phyloP scores from a whole-genome alignment of 2,888 invertebrate genomes.

The Epinotia demarniana region DNA sequence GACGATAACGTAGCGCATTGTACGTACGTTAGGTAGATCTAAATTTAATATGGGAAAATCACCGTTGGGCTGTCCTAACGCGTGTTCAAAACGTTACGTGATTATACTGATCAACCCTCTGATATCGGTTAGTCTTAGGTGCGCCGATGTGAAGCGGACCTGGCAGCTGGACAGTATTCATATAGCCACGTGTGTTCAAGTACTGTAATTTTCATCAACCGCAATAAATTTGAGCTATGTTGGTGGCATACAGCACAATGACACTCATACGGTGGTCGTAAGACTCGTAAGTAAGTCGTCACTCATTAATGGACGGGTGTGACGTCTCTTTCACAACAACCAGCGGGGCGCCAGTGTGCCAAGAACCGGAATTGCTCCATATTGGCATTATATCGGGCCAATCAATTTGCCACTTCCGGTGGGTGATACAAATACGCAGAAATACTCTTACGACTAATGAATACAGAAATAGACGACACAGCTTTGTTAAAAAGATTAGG shows the following conservation, averaged over 20 bases:
- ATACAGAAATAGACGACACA: background rate
- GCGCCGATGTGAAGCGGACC: no score
- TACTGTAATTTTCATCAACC: conserved; percentile 27
- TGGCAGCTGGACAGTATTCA: background rate
- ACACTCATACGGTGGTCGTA: conserved; percentile 13
- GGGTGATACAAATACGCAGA: conserved; percentile 44
- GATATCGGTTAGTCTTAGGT: no score
- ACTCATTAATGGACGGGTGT: conserved; percentile 71
- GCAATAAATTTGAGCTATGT: conserved; percentile 54
- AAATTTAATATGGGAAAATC: no score
- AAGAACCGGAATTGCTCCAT: conserved; percentile 69
- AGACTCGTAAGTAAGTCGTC: conserved; percentile 56
- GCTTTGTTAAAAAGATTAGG: background rate
- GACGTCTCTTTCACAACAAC: conserved; percentile 81
- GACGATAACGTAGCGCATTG: no score
- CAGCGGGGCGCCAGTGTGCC: conserved; percentile 70
- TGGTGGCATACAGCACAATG: conserved; percentile 56
- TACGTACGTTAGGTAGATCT: no score
- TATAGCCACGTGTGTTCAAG: conserved; percentile 39
- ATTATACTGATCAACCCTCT: no score
- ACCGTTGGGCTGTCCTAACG: no score
- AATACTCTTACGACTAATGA: conserved; percentile 13
- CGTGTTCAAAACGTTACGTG: no score
- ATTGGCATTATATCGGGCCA: conserved; percentile 62
- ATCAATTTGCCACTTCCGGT: conserved; percentile 75